phyloP scores from a whole-genome alignment of 2,888 invertebrate genomes.

The Ennomos erosarius region DNA sequence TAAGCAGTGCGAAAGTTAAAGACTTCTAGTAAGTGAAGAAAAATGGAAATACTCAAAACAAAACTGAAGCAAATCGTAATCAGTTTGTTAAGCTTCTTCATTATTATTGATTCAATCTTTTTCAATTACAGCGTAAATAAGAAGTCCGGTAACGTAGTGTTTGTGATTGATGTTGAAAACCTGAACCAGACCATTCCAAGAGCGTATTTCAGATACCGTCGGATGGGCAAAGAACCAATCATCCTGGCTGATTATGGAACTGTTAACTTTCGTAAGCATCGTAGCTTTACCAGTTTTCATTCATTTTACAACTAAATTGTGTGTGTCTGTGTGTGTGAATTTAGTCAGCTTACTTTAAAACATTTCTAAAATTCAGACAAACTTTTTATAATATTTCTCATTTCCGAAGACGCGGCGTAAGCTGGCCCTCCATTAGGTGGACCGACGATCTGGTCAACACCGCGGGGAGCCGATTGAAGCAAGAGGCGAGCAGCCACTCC shows the following conservation, averaged over 20 bases:
- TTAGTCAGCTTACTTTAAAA: no score
- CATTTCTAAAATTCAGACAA: no score
- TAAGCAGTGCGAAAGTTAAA: constrained; percentile 37
- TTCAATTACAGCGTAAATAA: constrained; percentile 41
- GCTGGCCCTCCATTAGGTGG: no score
- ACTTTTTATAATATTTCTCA: no score
- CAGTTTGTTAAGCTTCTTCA: neutral
- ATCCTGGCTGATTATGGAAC: constrained; percentile 25
- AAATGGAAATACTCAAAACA: neutral
- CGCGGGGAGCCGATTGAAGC: no score
- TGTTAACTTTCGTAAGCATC: constrained; percentile 27
- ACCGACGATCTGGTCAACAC: no score
- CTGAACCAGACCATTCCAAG: constrained; percentile 31
- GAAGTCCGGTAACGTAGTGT: constrained; percentile 34
- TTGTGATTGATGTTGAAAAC: constrained; percentile 37
- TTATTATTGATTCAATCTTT: neutral
- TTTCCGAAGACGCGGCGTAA: no score
- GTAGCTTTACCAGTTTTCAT: no score
- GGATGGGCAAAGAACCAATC: constrained; percentile 30
- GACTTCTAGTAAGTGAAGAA: constrained; percentile 44
- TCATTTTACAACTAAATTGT: no score
- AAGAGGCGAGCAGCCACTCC: no score
- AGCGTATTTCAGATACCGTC: constrained; percentile 26
- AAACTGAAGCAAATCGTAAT: no score
- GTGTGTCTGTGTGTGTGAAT: no score